A percentile compares a stretch with the other conserved stretches of the same genome.
Conservation (phyloP, 2,113 vertebrate genomes). For the Dasyurus viverrinus region DNA sequence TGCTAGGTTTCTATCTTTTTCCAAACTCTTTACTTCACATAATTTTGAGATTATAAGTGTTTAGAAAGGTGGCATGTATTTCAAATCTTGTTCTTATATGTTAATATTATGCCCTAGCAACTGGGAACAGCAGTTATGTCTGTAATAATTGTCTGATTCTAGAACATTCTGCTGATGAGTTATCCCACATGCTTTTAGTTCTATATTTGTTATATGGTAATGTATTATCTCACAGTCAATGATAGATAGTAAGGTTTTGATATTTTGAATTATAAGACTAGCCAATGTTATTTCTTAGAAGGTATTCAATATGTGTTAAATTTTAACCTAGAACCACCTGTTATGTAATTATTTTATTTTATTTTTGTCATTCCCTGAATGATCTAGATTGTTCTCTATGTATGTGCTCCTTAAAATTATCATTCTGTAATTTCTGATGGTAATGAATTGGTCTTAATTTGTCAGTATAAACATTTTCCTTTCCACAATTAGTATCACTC, state of each 20-base stretch:
- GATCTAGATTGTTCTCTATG: neutral
- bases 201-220: neutral
- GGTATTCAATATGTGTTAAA: neutral
- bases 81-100: neutral
- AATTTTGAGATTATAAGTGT: neutral
- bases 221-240: neutral
- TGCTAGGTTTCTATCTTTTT: neutral
- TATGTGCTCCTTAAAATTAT: neutral
- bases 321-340: neutral
- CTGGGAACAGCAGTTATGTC: neutral
- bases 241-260: neutral
- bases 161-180: neutral
- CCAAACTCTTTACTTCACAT: neutral
- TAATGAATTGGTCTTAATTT: neutral
- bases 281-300: neutral
- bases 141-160: neutral
- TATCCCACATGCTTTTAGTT: neutral
- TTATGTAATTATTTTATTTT: neutral
- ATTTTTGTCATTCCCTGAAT: neutral
- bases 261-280: neutral
- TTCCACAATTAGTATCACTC: neutral
- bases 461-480: neutral
- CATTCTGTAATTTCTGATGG: neutral
- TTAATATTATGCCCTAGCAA: neutral
- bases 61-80: neutral